Conservation (phyloP, 2,113 vertebrate species). For the Coracopsis vasa region DNA sequence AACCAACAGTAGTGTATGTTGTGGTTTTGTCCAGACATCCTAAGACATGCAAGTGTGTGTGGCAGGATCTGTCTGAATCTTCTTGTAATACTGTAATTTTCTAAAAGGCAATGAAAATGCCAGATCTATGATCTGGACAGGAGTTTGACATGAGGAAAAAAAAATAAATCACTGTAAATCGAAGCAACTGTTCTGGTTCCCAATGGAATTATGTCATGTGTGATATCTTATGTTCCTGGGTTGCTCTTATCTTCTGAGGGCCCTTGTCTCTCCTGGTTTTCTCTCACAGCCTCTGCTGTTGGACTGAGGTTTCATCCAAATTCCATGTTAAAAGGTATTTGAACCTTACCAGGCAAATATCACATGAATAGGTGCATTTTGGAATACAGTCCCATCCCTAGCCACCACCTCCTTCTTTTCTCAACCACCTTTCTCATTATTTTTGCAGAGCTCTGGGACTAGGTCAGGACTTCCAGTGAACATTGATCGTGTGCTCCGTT, state of each 20-base stretch:
- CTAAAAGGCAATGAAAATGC: background rate
- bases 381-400: background rate
- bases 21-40: background rate
- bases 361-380: background rate
- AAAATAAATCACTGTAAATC: background rate
- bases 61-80: background rate
- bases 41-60: background rate
- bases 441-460: background rate
- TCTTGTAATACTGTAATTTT: background rate
- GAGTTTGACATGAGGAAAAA: background rate
- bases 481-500: background rate
- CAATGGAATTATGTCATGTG: accelerated
- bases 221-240: background rate
- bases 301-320: background rate
- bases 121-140: background rate
- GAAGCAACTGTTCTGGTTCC: background rate
- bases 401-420: background rate
- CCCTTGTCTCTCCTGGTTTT: background rate
- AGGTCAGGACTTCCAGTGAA: background rate
- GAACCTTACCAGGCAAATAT: background rate
- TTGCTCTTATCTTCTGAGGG: background rate
- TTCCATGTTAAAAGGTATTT: background rate
- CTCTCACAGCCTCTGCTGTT: background rate
- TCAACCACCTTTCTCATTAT: background rate
- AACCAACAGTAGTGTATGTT: background rate